Evolutionary conservation across 2,888 invertebrate species (phyloP).

Genomic region (Clunio marinus): DNA sequence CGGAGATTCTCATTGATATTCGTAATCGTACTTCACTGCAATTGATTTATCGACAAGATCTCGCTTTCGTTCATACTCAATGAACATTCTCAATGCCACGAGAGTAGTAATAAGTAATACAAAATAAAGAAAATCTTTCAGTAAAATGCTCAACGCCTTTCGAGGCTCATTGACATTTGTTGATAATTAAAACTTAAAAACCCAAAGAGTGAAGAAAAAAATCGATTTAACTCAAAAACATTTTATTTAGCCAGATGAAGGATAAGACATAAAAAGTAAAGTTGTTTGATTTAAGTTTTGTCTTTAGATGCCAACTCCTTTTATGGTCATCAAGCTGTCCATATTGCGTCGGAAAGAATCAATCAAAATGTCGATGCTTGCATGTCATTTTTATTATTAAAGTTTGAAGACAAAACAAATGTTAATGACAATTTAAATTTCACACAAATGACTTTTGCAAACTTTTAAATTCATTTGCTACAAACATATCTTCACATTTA

Average conservation of each 20-base stretch:
- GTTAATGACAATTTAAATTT: too few species aligned
- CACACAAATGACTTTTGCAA: too few species aligned
- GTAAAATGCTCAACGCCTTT: background rate
- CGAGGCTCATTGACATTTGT: background rate
- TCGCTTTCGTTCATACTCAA: background rate
- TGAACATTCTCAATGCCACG: background rate
- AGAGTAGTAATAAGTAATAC: background rate
- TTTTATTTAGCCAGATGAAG: background rate
- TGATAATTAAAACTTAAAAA: background rate
- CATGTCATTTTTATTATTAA: too few species aligned
- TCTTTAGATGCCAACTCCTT: background rate
- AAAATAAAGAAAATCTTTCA: background rate
- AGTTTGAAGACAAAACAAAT: too few species aligned
- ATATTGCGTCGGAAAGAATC: background rate
- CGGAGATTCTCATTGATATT: too few species aligned
- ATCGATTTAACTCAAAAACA: background rate
- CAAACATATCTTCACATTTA: too few species aligned
- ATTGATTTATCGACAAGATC: background rate
- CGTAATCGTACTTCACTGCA: too few species aligned
- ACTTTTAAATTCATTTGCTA: too few species aligned
- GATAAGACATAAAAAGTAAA: constrained; percentile 1
- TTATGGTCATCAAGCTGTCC: background rate
- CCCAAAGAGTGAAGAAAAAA: too few species aligned
- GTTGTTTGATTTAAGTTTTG: background rate
- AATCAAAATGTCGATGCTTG: background rate